Base-by-base conservation (phyloP, 2,113 vertebrate species). In the Perca flavescens region DNA sequence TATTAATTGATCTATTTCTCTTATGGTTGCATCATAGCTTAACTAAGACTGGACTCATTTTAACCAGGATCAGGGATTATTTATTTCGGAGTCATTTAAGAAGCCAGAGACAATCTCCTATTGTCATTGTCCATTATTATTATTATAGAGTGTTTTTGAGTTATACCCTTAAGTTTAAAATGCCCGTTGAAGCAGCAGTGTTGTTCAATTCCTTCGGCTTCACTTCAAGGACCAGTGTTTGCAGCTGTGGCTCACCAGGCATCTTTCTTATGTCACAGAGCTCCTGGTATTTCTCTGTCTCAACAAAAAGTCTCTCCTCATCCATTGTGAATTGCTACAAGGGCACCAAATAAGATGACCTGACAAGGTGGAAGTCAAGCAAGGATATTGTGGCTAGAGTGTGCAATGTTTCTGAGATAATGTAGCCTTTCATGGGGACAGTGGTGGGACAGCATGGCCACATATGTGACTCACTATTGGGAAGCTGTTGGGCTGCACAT, bases 181-280 rank as follows among this genome's bases (percentile, higher is more conserved):
- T 50, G 49, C 31, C 74, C 11, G 4, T 52, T 43, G 40, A 40
- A 40, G 21, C 28, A 70, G 58, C 68, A 47, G 62, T 53, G 84
- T 68, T 79, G 73, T 61, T 15, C 22, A 49, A 49, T 9, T 56
- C 83, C 69, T 72, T 58, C 0, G 60, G 84, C 84, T 73, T 75
- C 52, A 68, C 62, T 69, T 78, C 43, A 22, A 77, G 70, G 75
- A 49, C 15, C 36, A 40, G 61, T 6, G 36, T 64, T 21, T 61
- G 25, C 84, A 89, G 83, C 89, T 88, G 80, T 65, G 72, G 60
- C 80, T 66, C 77, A 76, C 15, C 82, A 28, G 77, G 63, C 79
- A 25, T 77, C 31, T 62, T 82, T 65, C 47, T 69, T 69, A 21
- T 50, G 74, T 83, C 19, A 14, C 16, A 62, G 22, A 49, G 82